Conservation (phyloP, 2,797 vertebrate genomes). For the Cryptoblepharus egeriae region DNA sequence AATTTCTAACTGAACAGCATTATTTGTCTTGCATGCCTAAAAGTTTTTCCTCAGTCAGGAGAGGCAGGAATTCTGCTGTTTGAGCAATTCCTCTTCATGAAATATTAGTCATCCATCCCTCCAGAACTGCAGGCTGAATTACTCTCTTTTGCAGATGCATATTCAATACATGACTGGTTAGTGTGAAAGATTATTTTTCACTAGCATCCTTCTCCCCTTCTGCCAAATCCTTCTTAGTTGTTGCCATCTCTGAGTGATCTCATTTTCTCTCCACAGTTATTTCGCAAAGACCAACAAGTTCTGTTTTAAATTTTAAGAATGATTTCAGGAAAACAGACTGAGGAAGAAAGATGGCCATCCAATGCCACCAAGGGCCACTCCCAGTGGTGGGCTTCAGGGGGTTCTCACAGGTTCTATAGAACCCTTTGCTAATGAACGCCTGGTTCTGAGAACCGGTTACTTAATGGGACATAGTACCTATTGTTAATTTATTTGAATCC, state of each 20-base stretch:
- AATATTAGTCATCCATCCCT: not conserved
- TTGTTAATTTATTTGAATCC: too few relatives aligned
- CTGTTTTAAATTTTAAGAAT: slow-evolving; percentile 4
- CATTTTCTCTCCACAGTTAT: not conserved
- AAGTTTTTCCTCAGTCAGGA: not conserved
- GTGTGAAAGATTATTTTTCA: not conserved
- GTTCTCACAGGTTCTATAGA: too few relatives aligned
- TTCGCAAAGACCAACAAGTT: not conserved
- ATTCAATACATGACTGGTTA: not conserved
- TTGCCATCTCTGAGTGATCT: not conserved
- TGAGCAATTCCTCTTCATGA: slow-evolving; percentile 4
- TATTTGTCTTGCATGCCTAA: slow-evolving; percentile 32
- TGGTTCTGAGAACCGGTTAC: too few relatives aligned
- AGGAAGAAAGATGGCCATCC: not conserved
- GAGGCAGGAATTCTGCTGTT: not conserved
- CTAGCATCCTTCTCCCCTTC: not conserved
- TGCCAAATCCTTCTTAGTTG: not conserved
- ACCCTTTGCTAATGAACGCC: too few relatives aligned
- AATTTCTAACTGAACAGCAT: not conserved
- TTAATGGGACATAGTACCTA: too few relatives aligned
- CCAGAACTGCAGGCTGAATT: not conserved
- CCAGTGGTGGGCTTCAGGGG: too few relatives aligned
- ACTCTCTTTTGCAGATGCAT: not conserved
- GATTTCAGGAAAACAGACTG: not conserved
- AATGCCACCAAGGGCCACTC: not conserved